Conservation (phyloP, 2,113 vertebrate genomes). For the Hiodon tergisus region DNA sequence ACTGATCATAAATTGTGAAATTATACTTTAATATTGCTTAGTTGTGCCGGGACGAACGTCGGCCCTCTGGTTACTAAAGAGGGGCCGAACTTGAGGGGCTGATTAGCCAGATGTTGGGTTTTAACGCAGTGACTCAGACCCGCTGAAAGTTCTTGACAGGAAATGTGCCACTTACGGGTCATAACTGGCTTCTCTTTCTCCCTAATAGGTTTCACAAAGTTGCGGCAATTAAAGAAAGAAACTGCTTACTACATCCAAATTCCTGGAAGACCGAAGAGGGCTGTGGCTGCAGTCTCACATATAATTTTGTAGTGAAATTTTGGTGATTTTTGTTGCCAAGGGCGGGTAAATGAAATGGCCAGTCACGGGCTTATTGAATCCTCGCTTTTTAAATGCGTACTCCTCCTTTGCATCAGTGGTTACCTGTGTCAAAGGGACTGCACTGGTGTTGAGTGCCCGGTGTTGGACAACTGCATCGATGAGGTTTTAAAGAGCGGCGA, state of each 20-base stretch:
- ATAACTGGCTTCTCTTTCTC: slow-evolving; percentile 58
- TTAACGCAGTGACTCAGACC: slow-evolving; percentile 46
- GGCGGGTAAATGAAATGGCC: slow-evolving; percentile 49
- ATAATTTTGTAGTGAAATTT: slow-evolving; percentile 13
- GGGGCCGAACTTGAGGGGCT: slow-evolving; percentile 29
- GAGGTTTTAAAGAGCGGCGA: slow-evolving; percentile 70
- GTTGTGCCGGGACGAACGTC: slow-evolving; percentile 31
- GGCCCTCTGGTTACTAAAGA: slow-evolving; percentile 13
- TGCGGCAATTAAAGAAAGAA: slow-evolving; percentile 35
- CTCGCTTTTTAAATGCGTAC: slow-evolving; percentile 38
- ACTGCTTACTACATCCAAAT: slow-evolving; percentile 28
- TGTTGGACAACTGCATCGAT: slow-evolving; percentile 77
- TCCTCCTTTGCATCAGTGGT: slow-evolving; percentile 45
- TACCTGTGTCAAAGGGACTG: slow-evolving; percentile 67
- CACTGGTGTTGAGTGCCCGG: slow-evolving; percentile 69
- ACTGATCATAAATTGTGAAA: slow-evolving; percentile 1
- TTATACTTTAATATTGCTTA: not conserved
- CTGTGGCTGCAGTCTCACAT: slow-evolving; percentile 15
- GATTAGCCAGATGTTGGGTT: slow-evolving; percentile 63
- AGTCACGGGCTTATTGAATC: slow-evolving; percentile 35
- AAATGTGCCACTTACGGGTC: slow-evolving; percentile 45
- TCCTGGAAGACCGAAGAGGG: slow-evolving; percentile 29
- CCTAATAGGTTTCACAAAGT: slow-evolving; percentile 56
- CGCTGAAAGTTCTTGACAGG: slow-evolving; percentile 53
- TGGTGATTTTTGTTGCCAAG: not conserved